A percentile compares a stretch with the other conserved stretches of the same genome.
Conservation (phyloP, 2,888 invertebrate species). For the Dermolepida albohirtum region DNA sequence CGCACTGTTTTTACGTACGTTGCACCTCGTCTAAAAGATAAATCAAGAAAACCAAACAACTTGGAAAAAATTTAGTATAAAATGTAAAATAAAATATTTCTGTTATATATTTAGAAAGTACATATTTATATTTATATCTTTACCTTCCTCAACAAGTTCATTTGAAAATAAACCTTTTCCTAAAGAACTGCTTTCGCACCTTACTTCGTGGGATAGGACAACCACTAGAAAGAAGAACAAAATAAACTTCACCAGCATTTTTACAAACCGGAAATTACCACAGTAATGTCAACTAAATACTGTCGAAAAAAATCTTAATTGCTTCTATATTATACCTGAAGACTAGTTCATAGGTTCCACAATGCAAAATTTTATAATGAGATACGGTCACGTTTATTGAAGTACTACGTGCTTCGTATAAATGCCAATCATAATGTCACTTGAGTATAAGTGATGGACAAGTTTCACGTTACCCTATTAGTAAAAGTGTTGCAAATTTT, state of each 20-base stretch:
- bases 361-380: constrained; percentile 8
- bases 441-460: background rate
- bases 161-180: constrained; percentile 33
- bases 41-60: too few relatives aligned
- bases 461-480: constrained; percentile 21
- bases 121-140: constrained; percentile 7
- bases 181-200: constrained; percentile 10
- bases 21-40: too few relatives aligned
- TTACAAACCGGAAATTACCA: constrained; percentile 6
- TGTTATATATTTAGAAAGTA: background rate
- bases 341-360: constrained; percentile 10
- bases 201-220: constrained; percentile 18
- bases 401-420: constrained; percentile 18
- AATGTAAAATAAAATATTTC: too few relatives aligned
- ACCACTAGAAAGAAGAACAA: constrained; percentile 33
- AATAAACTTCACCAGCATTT: constrained; percentile 29
- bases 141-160: constrained; percentile 41
- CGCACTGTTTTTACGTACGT: too few relatives aligned
- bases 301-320: constrained; percentile 30
- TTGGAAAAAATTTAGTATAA: too few relatives aligned
- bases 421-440: background rate
- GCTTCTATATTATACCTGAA: constrained; percentile 34
- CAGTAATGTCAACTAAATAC: constrained; percentile 26
- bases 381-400: constrained; percentile 19
- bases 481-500: constrained; percentile 21